Evolutionary conservation across 37 sponge, comb jelly and placozoan species (phyloP).

Genomic region (Corticium candelabrum): DNA sequence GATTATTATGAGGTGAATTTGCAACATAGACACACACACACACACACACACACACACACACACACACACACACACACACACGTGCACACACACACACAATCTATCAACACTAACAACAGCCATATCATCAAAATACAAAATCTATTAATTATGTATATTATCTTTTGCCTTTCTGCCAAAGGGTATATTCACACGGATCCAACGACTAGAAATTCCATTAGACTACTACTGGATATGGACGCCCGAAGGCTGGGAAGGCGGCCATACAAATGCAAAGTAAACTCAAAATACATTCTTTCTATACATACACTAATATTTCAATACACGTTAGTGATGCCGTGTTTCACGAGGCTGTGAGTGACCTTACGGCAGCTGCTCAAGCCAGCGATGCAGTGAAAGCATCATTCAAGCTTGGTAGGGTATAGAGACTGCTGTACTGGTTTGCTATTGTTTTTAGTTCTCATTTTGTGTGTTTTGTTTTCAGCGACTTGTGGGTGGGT

Average conservation of each 20-base stretch:
- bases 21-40: not conserved
- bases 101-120: too few species aligned
- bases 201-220: not conserved
- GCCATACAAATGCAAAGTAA: not conserved
- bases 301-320: not conserved
- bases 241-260: conserved; percentile 9
- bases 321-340: not conserved
- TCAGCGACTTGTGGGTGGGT: conserved; percentile 7
- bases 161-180: not conserved
- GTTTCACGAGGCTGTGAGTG: not conserved
- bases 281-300: not conserved
- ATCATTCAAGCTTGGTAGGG: not conserved
- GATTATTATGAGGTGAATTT: not conserved
- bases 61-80: conserved; percentile 5
- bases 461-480: not conserved
- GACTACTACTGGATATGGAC: conserved; percentile 16
- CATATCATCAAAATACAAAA: too few species aligned
- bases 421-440: not conserved
- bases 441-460: not conserved
- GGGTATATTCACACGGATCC: conserved; percentile 6
- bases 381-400: conserved; percentile 1
- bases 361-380: not conserved
- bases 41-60: conserved; percentile 5
- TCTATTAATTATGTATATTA: not conserved
- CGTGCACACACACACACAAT: too few species aligned